Percentiles rank a stretch among this genome's conserved stretches.
Conservation (phyloP, 2,888 invertebrate genomes). For the Pandemis corylana region DNA sequence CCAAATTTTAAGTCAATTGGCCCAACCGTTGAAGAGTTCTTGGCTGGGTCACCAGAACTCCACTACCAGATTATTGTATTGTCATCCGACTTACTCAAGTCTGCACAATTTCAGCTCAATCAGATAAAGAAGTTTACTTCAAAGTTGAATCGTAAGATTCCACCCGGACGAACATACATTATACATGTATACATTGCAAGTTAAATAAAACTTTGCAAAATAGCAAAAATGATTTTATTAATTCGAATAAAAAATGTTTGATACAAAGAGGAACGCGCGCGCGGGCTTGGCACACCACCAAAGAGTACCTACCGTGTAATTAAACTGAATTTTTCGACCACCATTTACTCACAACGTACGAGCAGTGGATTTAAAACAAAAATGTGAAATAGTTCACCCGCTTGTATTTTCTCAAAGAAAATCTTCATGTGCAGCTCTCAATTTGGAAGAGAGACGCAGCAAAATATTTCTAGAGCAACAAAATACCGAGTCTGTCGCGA, state of each 20-base stretch:
- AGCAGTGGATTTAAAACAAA: not conserved
- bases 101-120: too few relatives aligned
- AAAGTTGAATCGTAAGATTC: too few relatives aligned
- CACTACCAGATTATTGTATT: too few relatives aligned
- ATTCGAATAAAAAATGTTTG: not conserved
- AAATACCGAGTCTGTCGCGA: conserved; percentile 1
- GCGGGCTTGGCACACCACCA: conserved; percentile 37
- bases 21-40: too few relatives aligned
- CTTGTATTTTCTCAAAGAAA: not conserved
- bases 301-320: conserved; percentile 35
- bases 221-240: too few relatives aligned
- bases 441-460: not conserved
- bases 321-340: conserved; percentile 33
- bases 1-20: too few relatives aligned
- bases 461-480: not conserved
- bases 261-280: conserved; percentile 4
- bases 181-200: too few relatives aligned
- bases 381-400: not conserved
- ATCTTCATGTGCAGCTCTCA: not conserved
- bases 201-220: too few relatives aligned
- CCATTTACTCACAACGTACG: conserved; percentile 14
- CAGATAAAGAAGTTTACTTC: too few relatives aligned
- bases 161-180: too few relatives aligned
- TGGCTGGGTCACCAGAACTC: too few relatives aligned
- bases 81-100: too few relatives aligned